These are phyloP conservation scores for Characodon lateralis DNA, from an alignment of 2,797 vertebrate genomes.

Conservation along the genomic window DNA sequence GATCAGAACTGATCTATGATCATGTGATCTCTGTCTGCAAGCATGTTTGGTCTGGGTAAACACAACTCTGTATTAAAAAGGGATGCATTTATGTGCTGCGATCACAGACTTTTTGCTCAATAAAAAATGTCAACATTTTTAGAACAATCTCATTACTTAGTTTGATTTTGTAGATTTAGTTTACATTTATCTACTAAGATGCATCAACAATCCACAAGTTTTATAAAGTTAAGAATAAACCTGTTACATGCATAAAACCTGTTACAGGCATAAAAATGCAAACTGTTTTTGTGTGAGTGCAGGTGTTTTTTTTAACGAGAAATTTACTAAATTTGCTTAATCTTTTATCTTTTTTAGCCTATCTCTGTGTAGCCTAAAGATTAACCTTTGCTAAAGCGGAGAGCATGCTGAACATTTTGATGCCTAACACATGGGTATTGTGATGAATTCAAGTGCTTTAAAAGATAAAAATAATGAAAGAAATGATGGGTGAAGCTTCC, in stretches of 20 bases:
- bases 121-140: too few species aligned
- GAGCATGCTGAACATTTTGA: not conserved
- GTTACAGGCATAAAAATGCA: not conserved
- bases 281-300: too few species aligned
- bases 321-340: not conserved
- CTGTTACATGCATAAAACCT: not conserved
- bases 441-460: not conserved
- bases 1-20: too few species aligned
- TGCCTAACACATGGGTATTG: not conserved
- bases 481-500: not conserved
- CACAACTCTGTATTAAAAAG: too few species aligned
- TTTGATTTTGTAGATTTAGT: too few species aligned
- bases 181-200: too few species aligned
- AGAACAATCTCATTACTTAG: too few species aligned
- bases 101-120: too few species aligned
- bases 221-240: not conserved
- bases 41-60: not conserved
- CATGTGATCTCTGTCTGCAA: not conserved
- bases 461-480: not conserved
- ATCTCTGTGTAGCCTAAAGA: not conserved
- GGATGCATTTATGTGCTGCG: too few species aligned
- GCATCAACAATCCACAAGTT: not conserved
- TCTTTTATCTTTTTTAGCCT: not conserved
- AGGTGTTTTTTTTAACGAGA: not conserved
- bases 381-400: not conserved